These are phyloP conservation scores for Heteropelma amictum DNA, from an alignment of 2,888 invertebrate species.

Conservation along the genomic window DNA sequence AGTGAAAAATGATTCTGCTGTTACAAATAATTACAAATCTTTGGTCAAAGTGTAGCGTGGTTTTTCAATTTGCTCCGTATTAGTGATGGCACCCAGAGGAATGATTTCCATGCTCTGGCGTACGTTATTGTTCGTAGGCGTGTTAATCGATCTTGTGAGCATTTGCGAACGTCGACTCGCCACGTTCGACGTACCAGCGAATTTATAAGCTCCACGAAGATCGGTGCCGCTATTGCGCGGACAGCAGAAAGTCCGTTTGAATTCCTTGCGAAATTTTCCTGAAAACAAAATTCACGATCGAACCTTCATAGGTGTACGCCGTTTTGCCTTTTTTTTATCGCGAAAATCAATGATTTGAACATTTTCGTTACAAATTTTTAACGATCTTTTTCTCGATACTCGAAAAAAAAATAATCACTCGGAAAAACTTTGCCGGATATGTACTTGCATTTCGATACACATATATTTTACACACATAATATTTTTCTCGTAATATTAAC, in stretches of 20 bases:
- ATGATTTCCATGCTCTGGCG: constrained; percentile 71
- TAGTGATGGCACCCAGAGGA: constrained; percentile 67
- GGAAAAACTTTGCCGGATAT: no score
- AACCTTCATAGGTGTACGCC: no score
- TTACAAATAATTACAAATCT: neutral
- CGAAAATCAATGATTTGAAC: no score
- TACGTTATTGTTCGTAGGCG: constrained; percentile 64
- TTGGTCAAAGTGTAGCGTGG: constrained; percentile 19
- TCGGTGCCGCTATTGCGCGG: constrained; percentile 47
- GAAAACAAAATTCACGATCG: constrained; percentile 42
- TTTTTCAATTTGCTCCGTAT: constrained; percentile 58
- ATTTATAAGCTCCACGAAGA: constrained; percentile 62
- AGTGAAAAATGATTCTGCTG: neutral
- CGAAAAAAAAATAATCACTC: no score
- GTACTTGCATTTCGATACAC: no score
- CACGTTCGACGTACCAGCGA: constrained; percentile 60
- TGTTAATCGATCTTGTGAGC: constrained; percentile 63
- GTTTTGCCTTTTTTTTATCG: no score
- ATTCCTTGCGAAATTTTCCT: constrained; percentile 79
- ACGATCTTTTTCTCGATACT: no score
- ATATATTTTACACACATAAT: no score
- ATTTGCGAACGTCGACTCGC: constrained; percentile 48
- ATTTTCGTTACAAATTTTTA: no score
- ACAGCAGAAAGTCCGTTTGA: constrained; percentile 76
- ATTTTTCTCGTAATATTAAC: no score